Base-by-base conservation (phyloP, 1,140 invertebrate species). In the Drosophila hydei region DNA sequence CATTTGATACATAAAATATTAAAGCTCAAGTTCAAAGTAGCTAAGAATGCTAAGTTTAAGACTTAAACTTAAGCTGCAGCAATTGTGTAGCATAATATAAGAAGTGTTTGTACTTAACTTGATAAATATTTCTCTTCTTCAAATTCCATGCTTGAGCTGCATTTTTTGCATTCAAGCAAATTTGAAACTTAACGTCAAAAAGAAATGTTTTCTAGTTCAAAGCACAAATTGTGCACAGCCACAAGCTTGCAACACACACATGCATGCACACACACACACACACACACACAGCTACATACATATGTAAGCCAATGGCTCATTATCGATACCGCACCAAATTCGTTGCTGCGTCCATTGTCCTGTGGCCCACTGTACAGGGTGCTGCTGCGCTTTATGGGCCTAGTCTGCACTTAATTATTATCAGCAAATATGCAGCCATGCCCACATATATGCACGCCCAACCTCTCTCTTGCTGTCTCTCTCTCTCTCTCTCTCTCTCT, bases 321-420 rank as follows among this genome's bases (percentile, higher is more conserved):
- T 84, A 84, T 83, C 77, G 78, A 83, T 78, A 72, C 81, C 75
- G 67, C 64, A 72, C 72, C 38, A 55, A 72, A 68, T 56, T 45
- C 52, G 43, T 62, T 60, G 11, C 36, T n/a, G 21, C 23, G n/a
- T 21, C 30, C 52, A 36, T 27, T 38, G 27, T 27, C 43, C n/a
- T 8, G 3, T 3, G 6, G 4, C 21, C 4, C 38, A 12, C 9
- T 11, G 14, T 18, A 8, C 47, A 42, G 51, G 16, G 23, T 71
- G 36, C 38, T 52, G 36, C 38, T 52, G 68, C 70, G 74, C 83
- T 87, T 87, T 87, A 75, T 88, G 80, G 71, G 83, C 81, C 75
- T 81, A 75, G 54, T 75, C 83, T 81, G 84, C 84, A 88, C 84
- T 88, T 88, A 88, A 88, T 88, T 88, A 88, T 88, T 88, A 88